Base-by-base conservation (phyloP, 2,888 invertebrate species). In the Allophyes oxyacanthae region DNA sequence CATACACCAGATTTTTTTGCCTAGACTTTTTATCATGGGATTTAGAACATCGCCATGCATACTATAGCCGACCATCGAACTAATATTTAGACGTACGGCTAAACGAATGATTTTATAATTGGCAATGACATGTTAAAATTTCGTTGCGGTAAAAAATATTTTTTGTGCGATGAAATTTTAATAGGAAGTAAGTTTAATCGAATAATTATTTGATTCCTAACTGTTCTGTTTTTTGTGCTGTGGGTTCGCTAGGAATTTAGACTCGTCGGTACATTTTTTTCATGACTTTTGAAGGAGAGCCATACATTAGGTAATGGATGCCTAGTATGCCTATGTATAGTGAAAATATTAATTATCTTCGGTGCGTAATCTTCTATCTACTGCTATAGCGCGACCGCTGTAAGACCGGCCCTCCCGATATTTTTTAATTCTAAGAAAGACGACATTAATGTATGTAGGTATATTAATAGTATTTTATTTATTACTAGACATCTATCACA, bases 61-160 rank as follows among this genome's bases (percentile, higher is more conserved):
- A 33, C 52, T 53, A 58, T 40, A 68, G 42, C 32, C 38, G 40
- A 36, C 44, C 37, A 56, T 64, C 55, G 57, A 67, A 69, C 59
- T 59, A 64, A 69, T 72, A 51, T 71, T 57, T 65, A 50, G 58
- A 68, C 61, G 33, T 58, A 33, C 11, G 45, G 38, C 43, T 66
- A 38, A 73, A 56, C 50, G 62, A 64, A 69, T 50, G 62, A 51
- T 51, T 58, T 69, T 59, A 64, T 71, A 75, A 73, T 71, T 68
- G 53, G 42, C 57, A 51, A 69, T 72, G 71, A 75, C 73, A 58
- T 43, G 66, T 64, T 30, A 38, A 30, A 50, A 57, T 54, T 61
- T 38, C n/a, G 15, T 8, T 6, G 6, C 6, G 9, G 28, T 37
- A 64, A 72, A 64, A 65, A 71, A 64, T 13, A 25, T 44, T 50